phyloP scores from a whole-genome alignment of 1,140 invertebrate species.

The Xylocopa sonorina region DNA sequence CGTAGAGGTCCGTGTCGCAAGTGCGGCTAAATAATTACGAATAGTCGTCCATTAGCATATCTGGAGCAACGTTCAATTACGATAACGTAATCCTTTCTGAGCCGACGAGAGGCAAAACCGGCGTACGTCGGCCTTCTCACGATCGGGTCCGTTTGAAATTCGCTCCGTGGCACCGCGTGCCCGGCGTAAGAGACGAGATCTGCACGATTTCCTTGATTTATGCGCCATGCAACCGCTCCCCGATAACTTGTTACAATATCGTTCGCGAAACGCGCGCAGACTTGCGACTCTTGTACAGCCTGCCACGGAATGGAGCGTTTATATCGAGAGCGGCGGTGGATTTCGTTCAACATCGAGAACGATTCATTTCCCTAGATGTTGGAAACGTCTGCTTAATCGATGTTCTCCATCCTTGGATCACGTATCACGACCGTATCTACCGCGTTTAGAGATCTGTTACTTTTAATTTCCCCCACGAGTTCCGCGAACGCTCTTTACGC shows the following conservation, averaged over 20 bases:
- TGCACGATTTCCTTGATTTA: conserved; percentile 45
- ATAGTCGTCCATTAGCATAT: conserved; percentile 28
- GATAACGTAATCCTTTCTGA: conserved; percentile 43
- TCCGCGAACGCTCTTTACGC: too few relatives aligned
- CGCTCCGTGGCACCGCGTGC: not conserved
- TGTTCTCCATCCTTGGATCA: too few relatives aligned
- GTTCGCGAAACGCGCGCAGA: not conserved
- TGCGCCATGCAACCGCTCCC: conserved; percentile 9
- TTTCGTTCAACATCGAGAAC: not conserved
- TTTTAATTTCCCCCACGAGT: too few relatives aligned
- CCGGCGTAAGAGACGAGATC: conserved; percentile 8
- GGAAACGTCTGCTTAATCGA: not conserved
- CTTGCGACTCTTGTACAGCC: not conserved
- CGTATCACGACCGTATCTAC: too few relatives aligned
- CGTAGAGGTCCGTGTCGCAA: not conserved
- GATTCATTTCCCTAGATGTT: not conserved
- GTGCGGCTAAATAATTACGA: conserved; percentile 36
- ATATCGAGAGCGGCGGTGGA: not conserved
- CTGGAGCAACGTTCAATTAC: conserved; percentile 50
- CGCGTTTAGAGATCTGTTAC: too few relatives aligned
- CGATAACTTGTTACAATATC: conserved; percentile 34
- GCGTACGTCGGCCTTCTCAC: conserved; percentile 28
- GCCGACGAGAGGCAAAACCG: not conserved
- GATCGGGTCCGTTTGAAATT: conserved; percentile 8
- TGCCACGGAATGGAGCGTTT: too few relatives aligned